Conservation (phyloP, 1,140 invertebrate genomes). For the Drosophila kohkoa region DNA sequence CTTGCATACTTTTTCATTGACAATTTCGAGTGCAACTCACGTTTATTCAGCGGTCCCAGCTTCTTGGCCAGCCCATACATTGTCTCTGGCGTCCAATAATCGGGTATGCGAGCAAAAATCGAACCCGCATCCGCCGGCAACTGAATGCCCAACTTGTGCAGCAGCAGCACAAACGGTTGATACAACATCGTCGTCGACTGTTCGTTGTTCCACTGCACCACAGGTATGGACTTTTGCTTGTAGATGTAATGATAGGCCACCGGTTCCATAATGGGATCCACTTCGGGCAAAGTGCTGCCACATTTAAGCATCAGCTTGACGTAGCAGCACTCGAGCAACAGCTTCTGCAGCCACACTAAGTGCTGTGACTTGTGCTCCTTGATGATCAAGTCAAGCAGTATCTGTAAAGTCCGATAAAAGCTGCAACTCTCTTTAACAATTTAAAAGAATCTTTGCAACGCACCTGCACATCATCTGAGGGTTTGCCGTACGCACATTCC, state of each 20-base stretch:
- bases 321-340: slow-evolving; percentile 87
- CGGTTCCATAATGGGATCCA: slow-evolving; percentile 86
- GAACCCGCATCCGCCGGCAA: slow-evolving; percentile 89
- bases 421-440: neutral
- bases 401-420: slow-evolving; percentile 42
- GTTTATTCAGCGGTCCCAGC: slow-evolving; percentile 87
- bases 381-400: slow-evolving; percentile 86
- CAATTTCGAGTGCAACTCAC: slow-evolving; percentile 83
- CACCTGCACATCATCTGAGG: slow-evolving; percentile 81
- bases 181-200: slow-evolving; percentile 88
- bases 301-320: slow-evolving; percentile 87
- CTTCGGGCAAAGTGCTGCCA: slow-evolving; percentile 13
- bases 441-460: neutral
- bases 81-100: slow-evolving; percentile 89
- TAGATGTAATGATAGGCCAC: slow-evolving; percentile 88
- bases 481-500: slow-evolving; percentile 64
- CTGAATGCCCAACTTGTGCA: slow-evolving; percentile 91
- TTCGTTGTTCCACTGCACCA: slow-evolving; percentile 90
- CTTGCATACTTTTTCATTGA: slow-evolving; percentile 38
- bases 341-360: slow-evolving; percentile 89
- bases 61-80: slow-evolving; percentile 89
- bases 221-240: slow-evolving; percentile 89
- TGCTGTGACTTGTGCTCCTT: slow-evolving; percentile 87
- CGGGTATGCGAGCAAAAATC: slow-evolving; percentile 90
- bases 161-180: slow-evolving; percentile 89